Conservation (phyloP, 2,888 invertebrate species). For the Melinopterus prodromus region DNA sequence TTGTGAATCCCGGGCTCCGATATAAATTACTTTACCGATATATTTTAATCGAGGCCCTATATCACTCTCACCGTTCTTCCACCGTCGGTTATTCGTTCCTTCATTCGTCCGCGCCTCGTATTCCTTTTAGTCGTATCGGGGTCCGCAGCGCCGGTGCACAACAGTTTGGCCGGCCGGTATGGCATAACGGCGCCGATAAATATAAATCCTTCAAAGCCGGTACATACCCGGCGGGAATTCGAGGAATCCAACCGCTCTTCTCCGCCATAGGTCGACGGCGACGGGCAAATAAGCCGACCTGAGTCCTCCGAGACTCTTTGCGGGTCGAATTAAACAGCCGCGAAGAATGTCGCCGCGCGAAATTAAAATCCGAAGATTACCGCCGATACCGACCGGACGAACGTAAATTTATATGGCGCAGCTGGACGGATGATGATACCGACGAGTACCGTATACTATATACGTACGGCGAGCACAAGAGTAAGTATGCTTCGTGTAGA, state of each 20-base stretch:
- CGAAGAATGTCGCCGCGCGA: not conserved
- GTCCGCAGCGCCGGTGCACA: not conserved
- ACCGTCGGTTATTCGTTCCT: not conserved
- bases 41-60: not conserved
- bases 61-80: not conserved
- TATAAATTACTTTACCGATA: not conserved
- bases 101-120: not conserved
- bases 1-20: not conserved
- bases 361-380: not conserved
- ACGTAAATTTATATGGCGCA: not conserved
- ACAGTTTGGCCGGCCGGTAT: not conserved
- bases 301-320: not conserved
- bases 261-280: not conserved
- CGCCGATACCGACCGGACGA: not conserved
- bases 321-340: not conserved
- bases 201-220: constrained; percentile 4
- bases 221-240: not conserved
- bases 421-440: not conserved
- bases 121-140: not conserved
- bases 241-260: not conserved
- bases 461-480: no score
- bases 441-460: not conserved
- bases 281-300: not conserved
- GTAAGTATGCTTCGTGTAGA: no score
- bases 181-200: not conserved